phyloP scores from a whole-genome alignment of 2,888 invertebrate genomes.

The Drosophila parthenogenetica region DNA sequence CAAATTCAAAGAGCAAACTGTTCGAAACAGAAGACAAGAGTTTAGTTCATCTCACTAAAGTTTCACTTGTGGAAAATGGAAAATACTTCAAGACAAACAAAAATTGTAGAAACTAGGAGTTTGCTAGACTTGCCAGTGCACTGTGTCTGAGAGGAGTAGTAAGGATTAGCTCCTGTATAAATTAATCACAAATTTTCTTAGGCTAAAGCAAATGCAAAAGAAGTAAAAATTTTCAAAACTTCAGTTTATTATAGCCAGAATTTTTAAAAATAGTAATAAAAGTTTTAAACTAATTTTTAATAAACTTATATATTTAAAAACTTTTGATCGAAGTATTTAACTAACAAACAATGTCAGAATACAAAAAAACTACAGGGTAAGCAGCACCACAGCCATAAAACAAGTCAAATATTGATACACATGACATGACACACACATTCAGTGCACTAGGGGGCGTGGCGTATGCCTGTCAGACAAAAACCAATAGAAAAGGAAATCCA shows the following conservation, averaged over 20 bases:
- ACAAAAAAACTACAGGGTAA: slow-evolving; percentile 11
- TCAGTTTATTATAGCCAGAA: no score
- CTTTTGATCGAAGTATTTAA: background rate
- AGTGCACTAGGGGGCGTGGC: slow-evolving; percentile 34
- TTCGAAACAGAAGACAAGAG: slow-evolving; percentile 12
- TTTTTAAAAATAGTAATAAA: no score
- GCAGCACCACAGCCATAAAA: slow-evolving; percentile 49
- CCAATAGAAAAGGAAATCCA: slow-evolving; percentile 30
- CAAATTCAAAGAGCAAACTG: slow-evolving; percentile 7
- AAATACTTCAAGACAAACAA: slow-evolving; percentile 67
- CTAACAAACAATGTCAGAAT: background rate
- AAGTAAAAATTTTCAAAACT: no score
- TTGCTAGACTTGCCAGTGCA: background rate
- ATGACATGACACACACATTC: slow-evolving; percentile 15
- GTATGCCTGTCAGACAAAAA: slow-evolving; percentile 47
- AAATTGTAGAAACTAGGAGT: slow-evolving; percentile 30
- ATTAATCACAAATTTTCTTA: no score
- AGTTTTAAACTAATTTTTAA: no score
- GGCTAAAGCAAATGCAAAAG: no score
- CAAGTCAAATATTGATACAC: slow-evolving; percentile 72
- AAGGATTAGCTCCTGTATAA: no score
- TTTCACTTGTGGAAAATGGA: slow-evolving; percentile 48
- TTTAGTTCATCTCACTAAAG: background rate
- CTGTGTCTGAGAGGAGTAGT: background rate
- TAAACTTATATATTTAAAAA: background rate